Base-by-base conservation (phyloP, 2,113 vertebrate genomes). In the Indicator indicator region DNA sequence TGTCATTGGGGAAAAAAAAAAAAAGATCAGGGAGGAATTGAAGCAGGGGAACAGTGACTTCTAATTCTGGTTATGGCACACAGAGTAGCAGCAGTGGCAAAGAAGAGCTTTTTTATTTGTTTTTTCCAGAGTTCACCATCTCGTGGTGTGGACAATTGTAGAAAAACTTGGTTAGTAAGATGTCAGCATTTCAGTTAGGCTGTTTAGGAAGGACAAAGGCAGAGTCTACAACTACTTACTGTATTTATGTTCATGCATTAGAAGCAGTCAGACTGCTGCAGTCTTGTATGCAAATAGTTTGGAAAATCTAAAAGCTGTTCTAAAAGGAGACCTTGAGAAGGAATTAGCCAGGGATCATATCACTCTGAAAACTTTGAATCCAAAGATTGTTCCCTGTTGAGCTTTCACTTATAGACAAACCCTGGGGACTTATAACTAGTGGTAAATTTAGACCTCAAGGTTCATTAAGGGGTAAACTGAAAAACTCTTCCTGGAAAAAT, bases 11-110 rank as follows among this genome's bases (percentile, higher is more conserved):
- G 9, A 5, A 2, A 6, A 14, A 6, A 3, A 3, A 62, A 15
- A 21, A 21, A 18, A 11, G 2, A 7, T 9, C 3, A 6, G 5
- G 2, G 7, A 8, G 12, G 32, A 38, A 55, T 2, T 55, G 50
- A 73, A 72, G 36, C 32, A 79, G 63, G 17, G 20, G 15, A 52
- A 8, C 23, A 46, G 5, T 16, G 15, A 24, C 28, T 75, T 71
- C 70, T 59, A 71, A 71, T 64, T 16, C 54, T 79, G 1, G 4
- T 82, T 86, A 44, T 56, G 46, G 17, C 30, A 73, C 10, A 38
- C 3, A 9, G 73, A 52, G 11, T 21, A 54, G 50, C 42, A 74
- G 8, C 32, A 72, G 78, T 44, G 24, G 18, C 30, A 81, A 58
- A 33, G 7, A 46, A 48, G 7, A 58, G 11, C 9, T 15, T 5